Evolutionary conservation across 2,888 invertebrate species (phyloP).

Genomic region (Pelosia muscerda): DNA sequence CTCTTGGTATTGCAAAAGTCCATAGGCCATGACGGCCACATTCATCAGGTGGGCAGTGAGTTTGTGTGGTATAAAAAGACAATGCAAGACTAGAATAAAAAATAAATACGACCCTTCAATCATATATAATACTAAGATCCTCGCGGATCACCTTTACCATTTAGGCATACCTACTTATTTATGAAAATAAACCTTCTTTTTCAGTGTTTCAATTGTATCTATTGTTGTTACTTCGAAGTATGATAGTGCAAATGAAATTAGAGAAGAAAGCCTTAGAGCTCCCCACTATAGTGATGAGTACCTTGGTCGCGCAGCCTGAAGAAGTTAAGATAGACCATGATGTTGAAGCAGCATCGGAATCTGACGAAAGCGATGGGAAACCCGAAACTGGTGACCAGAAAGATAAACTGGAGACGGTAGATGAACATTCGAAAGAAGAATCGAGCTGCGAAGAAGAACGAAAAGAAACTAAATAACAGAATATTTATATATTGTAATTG

Average conservation of each 20-base stretch:
- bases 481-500: background rate
- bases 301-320: slow-evolving; percentile 44
- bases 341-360: slow-evolving; percentile 40
- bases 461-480: slow-evolving; percentile 14
- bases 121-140: background rate
- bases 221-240: slow-evolving; percentile 67
- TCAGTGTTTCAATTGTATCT: slow-evolving; percentile 71
- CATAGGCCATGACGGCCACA: too few species aligned
- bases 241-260: slow-evolving; percentile 65
- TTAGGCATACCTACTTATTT: too few species aligned
- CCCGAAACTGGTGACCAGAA: slow-evolving; percentile 21
- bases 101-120: background rate
- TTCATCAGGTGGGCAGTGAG: too few species aligned
- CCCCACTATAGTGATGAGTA: slow-evolving; percentile 53
- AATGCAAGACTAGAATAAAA: background rate
- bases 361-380: slow-evolving; percentile 28
- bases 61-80: background rate
- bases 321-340: slow-evolving; percentile 31
- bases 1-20: too few species aligned
- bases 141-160: too few species aligned
- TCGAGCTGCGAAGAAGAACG: slow-evolving; percentile 23
- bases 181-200: slow-evolving; percentile 28
- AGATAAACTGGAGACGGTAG: slow-evolving; percentile 45
- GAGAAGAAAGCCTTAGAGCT: slow-evolving; percentile 46
- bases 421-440: slow-evolving; percentile 50